Evolutionary conservation across 2,797 vertebrate genomes (phyloP), one percentile per base, ranked within the genome.

Genomic region (Xiphorhynchus erythropygius): DNA sequence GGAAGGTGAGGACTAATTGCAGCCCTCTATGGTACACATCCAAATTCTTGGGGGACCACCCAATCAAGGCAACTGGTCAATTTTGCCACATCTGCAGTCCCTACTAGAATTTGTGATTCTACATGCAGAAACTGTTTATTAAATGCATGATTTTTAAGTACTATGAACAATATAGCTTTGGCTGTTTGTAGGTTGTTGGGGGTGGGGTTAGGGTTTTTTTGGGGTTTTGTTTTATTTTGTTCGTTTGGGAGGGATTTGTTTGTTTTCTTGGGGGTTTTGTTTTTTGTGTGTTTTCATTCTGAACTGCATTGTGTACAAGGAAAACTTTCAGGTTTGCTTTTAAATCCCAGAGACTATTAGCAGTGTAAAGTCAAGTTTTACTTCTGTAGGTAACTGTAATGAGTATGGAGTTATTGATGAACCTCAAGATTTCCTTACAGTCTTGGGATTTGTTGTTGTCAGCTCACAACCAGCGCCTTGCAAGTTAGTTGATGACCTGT

Each of bases 361-460:
- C 32, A 78, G 18, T 27, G 5, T 52, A 28, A 86, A 84, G 33
- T 27, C n/a, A 57, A 18, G 41, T 56, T 65, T 87, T 50, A 46
- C 46, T 90, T 80, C 35, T 59, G 7, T 49, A 67, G 17, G 13
- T 35, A 84, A 4, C 37, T 56, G 11, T 4, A 1, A 28, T 80
- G 33, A 83, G 5, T 46, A 71, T 65, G 53, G 7, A 7, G 22
- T 25, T 75, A 30, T 3, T 49, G 33, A 22, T 14, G 4, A 79
- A 42, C 47, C 18, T 69, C 14, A 13, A 27, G 28, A 25, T 44
- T 9, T 63, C 27, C 39, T 92, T 63, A 18, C 14, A 56, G 21
- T 33, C 59, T 32, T 53, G 33, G 13, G 33, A 18, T 41, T 44
- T 0, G 0, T 8, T 42, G 33, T 35, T 42, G 52, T 18, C 25